These are phyloP conservation scores for Lasius platythorax DNA, from an alignment of 2,888 invertebrate species.

Conservation along the genomic window DNA sequence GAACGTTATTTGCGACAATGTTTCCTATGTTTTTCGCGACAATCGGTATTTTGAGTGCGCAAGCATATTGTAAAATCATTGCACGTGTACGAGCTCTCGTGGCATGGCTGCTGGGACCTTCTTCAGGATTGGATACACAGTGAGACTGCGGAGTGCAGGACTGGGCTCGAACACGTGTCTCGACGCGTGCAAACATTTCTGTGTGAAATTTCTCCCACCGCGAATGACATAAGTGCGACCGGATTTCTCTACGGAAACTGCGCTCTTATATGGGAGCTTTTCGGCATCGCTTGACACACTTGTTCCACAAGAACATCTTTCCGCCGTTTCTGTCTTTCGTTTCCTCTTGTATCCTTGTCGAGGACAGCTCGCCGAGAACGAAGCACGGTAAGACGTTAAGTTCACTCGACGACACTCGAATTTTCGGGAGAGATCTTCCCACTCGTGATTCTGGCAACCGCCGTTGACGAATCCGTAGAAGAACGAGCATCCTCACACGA, in stretches of 20 bases:
- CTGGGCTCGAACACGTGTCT: constrained; percentile 47
- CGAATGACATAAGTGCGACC: constrained; percentile 51
- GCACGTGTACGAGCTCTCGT: background rate
- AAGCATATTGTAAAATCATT: background rate
- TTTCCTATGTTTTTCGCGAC: background rate
- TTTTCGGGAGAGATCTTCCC: constrained; percentile 35
- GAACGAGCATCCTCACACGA: constrained; percentile 47
- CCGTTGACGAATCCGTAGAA: constrained; percentile 23
- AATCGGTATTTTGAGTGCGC: background rate
- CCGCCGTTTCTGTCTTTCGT: background rate
- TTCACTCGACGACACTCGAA: constrained; percentile 45
- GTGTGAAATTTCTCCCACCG: constrained; percentile 44
- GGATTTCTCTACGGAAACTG: constrained; percentile 42
- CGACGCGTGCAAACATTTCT: constrained; percentile 56
- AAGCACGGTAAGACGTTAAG: constrained; percentile 35
- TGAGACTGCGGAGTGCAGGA: background rate
- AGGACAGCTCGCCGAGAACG: constrained; percentile 9
- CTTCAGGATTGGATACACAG: background rate
- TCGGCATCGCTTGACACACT: constrained; percentile 37
- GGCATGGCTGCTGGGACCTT: constrained; percentile 4
- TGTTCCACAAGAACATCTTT: constrained; percentile 9
- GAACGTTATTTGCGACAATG: background rate
- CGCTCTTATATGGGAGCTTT: constrained; percentile 11
- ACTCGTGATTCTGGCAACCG: constrained; percentile 51
- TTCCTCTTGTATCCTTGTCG: constrained; percentile 25